phyloP scores from a whole-genome alignment of 2,797 vertebrate species.

The Bryconaethiops microstoma region DNA sequence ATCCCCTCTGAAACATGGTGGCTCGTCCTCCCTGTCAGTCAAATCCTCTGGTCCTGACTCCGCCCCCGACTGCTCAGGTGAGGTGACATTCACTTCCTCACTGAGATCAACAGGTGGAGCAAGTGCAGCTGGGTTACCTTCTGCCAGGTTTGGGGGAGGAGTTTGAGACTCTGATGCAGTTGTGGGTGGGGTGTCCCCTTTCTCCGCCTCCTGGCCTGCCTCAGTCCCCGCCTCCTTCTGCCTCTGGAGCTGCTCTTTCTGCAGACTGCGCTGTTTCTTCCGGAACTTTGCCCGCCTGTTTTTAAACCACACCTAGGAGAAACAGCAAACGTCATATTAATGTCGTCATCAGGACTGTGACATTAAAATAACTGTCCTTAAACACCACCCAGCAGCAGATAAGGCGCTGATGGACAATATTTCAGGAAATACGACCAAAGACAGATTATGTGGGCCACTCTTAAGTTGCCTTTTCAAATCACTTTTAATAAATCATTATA shows the following conservation, averaged over 20 bases:
- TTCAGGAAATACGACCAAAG: no score
- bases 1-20: constrained; percentile 76
- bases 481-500: no score
- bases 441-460: no score
- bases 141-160: constrained; percentile 74
- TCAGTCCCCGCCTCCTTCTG: constrained; percentile 88
- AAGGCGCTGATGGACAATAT: no score
- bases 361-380: no score
- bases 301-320: constrained; percentile 96
- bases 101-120: constrained; percentile 79
- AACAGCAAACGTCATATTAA: not conserved
- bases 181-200: constrained; percentile 69
- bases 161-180: constrained; percentile 72
- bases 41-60: constrained; percentile 92
- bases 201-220: constrained; percentile 78
- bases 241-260: constrained; percentile 98
- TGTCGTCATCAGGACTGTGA: no score
- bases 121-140: constrained; percentile 70
- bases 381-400: no score
- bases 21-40: constrained; percentile 87
- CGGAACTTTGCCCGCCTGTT: constrained; percentile 97
- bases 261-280: constrained; percentile 97
- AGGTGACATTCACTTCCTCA: constrained; percentile 89
- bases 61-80: constrained; percentile 91
- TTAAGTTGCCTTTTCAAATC: no score